phyloP scores from a whole-genome alignment of 2,113 vertebrate species.

The Sceloporus tristichus region DNA sequence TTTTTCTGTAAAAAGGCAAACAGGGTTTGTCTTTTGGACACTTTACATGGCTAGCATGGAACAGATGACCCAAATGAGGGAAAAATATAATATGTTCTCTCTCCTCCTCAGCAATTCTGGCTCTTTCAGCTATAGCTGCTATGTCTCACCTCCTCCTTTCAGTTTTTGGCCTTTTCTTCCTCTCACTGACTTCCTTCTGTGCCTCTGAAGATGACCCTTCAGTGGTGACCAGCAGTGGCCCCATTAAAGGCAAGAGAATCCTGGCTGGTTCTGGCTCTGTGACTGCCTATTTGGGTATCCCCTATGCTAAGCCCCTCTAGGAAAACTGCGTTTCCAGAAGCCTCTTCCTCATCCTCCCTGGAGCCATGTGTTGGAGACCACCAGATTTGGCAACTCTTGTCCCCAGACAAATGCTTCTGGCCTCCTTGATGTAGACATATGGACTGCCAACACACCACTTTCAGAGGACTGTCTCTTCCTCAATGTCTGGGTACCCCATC shows the following conservation, averaged over 20 bases:
- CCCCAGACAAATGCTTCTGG: not conserved
- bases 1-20: no score
- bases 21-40: no score
- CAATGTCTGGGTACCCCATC: conserved; percentile 67
- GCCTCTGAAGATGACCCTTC: conserved; percentile 56
- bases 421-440: not conserved
- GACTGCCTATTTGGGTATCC: conserved; percentile 55
- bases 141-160: not conserved
- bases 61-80: no score
- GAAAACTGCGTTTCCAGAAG: conserved; percentile 49
- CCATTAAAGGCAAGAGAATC: conserved; percentile 73
- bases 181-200: not conserved
- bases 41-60: no score
- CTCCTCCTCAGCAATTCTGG: conserved; percentile 20
- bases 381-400: conserved; percentile 44
- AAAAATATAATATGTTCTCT: no score
- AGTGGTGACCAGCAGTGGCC: conserved; percentile 71
- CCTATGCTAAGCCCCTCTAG: conserved; percentile 54
- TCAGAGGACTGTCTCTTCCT: conserved; percentile 82
- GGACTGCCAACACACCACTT: not conserved
- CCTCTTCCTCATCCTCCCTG: conserved; percentile 51
- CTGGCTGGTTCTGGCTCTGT: conserved; percentile 44
- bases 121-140: conserved; percentile 8
- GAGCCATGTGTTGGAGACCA: conserved; percentile 41
- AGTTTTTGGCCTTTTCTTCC: not conserved